Percentiles rank a stretch among this genome's conserved stretches.
These are phyloP conservation scores for Oedothorax gibbosus DNA, from an alignment of 1,140 invertebrate species.

Conservation along the genomic window DNA sequence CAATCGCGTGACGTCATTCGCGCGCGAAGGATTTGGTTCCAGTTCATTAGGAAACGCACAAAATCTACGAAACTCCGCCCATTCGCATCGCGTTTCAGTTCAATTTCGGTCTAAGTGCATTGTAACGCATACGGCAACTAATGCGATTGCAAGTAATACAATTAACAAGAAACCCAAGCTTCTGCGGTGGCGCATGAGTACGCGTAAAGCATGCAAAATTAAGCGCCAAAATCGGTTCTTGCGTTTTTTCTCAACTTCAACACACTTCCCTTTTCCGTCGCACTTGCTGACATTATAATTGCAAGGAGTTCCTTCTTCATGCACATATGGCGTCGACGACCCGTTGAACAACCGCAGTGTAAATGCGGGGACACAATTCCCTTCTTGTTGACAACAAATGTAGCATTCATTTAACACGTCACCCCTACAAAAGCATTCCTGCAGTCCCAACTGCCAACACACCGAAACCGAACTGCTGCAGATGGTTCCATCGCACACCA, in stretches of 20 bases:
- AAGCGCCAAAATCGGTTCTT: no score
- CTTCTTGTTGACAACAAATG: constrained; percentile 16
- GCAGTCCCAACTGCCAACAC: not conserved
- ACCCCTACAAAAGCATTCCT: constrained; percentile 1
- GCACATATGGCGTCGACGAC: not conserved
- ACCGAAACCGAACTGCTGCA: not conserved
- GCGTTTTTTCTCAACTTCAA: not conserved
- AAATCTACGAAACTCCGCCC: no score
- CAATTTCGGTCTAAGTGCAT: no score
- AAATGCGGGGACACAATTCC: constrained; percentile 21
- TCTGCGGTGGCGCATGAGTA: no score
- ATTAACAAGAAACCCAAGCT: no score
- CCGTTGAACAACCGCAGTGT: not conserved
- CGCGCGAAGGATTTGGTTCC: no score
- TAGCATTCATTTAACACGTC: not conserved
- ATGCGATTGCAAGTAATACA: no score
- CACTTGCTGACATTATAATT: not conserved
- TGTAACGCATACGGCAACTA: no score
- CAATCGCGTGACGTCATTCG: no score
- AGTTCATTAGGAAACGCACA: no score
- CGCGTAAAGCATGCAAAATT: no score
- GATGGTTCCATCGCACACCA: not conserved
- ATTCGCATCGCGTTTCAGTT: no score
- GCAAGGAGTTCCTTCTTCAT: not conserved
- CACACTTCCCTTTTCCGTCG: constrained; percentile 17